Percentiles rank a stretch among this genome's conserved stretches.
phyloP scores from a whole-genome alignment of 2,888 invertebrate species.

The Apeira syringaria region DNA sequence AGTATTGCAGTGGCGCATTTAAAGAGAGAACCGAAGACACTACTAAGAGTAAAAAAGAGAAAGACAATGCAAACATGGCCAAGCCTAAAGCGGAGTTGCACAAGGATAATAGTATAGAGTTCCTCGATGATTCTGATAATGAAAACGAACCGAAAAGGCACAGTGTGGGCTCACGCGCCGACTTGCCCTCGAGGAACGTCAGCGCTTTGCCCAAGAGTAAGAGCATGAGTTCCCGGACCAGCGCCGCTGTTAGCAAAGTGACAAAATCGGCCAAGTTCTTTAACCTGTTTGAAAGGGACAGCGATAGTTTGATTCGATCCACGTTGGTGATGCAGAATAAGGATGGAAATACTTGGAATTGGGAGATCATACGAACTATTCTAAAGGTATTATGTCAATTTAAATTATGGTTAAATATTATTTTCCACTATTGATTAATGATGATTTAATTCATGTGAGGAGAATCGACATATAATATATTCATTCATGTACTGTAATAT shows the following conservation, averaged over 20 bases:
- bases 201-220: constrained; percentile 75
- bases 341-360: constrained; percentile 95
- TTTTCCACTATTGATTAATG: too few species aligned
- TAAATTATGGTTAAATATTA: too few species aligned
- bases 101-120: constrained; percentile 66
- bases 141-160: constrained; percentile 69
- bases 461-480: too few species aligned
- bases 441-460: too few species aligned
- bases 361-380: constrained; percentile 94
- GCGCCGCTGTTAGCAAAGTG: constrained; percentile 45
- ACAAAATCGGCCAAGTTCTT: constrained; percentile 68
- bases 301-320: constrained; percentile 89
- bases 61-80: constrained; percentile 66
- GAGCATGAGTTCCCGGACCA: constrained; percentile 67
- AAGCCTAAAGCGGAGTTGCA: constrained; percentile 47
- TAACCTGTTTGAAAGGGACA: constrained; percentile 84
- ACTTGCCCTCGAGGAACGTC: constrained; percentile 72
- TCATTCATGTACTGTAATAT: too few species aligned
- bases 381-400: constrained; percentile 80
- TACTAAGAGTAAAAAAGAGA: constrained; percentile 65
- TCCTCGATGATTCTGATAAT: constrained; percentile 68
- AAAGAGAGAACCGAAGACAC: constrained; percentile 55
- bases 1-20: constrained; percentile 77
- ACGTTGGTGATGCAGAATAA: constrained; percentile 91
- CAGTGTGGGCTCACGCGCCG: constrained; percentile 71